phyloP scores from a whole-genome alignment of 2,113 vertebrate genomes.

The Hyperopisus bebe region DNA sequence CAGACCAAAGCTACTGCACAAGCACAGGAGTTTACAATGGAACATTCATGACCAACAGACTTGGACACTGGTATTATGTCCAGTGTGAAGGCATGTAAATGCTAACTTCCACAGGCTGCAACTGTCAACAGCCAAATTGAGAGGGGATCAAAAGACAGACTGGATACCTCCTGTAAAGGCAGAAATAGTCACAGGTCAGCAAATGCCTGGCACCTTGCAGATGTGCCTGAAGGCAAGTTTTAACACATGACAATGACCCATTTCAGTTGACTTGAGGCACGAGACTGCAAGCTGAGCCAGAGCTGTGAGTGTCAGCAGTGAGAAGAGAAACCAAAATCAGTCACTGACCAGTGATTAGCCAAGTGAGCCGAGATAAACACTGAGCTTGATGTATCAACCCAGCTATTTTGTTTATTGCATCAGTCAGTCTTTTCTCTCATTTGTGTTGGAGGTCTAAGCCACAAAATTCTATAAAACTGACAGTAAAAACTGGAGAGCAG shows the following conservation, averaged over 20 bases:
- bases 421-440: neutral
- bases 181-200: neutral
- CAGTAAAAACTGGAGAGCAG: neutral
- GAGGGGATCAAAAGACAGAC: neutral
- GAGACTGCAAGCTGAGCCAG: neutral
- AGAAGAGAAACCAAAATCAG: neutral
- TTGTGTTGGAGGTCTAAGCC: neutral
- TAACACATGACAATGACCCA: slow-evolving; percentile 13
- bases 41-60: neutral
- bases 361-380: neutral
- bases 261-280: slow-evolving; percentile 13
- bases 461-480: neutral
- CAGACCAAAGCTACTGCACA: slow-evolving; percentile 3
- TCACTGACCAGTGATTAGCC: slow-evolving; percentile 12
- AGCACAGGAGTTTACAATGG: neutral
- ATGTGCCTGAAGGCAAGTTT: neutral
- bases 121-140: neutral
- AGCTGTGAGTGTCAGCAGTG: slow-evolving; percentile 17
- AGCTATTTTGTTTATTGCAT: neutral
- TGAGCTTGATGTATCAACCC: neutral
- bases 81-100: neutral
- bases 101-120: neutral
- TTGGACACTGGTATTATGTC: neutral
- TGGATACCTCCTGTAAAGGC: neutral
- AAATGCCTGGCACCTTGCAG: neutral